Percentiles rank a stretch among this genome's conserved stretches.
These are phyloP conservation scores for Agonopterix heracliana DNA, from an alignment of 2,888 invertebrate species.

Conservation along the genomic window DNA sequence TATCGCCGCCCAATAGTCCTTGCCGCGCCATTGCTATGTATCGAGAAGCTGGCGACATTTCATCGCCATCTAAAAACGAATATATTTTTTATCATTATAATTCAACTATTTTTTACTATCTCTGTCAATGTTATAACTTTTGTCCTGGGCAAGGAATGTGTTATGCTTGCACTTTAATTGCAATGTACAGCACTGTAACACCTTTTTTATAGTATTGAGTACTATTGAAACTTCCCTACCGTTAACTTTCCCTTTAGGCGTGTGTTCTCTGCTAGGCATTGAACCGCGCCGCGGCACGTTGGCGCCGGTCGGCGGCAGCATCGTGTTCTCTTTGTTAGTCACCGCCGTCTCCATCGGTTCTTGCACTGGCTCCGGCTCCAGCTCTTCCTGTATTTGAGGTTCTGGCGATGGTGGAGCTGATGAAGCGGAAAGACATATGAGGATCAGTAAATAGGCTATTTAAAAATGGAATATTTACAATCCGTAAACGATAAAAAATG, in stretches of 20 bases:
- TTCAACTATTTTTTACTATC: neutral
- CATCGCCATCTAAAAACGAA: slow-evolving; percentile 25
- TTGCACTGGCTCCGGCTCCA: neutral
- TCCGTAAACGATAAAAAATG: too few species aligned
- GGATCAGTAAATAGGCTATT: too few species aligned
- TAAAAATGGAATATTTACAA: neutral
- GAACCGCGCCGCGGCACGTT: slow-evolving; percentile 29
- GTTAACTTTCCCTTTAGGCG: slow-evolving; percentile 30
- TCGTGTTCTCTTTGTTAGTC: slow-evolving; percentile 38
- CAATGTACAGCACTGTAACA: too few species aligned
- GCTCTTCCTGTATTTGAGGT: neutral
- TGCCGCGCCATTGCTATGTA: slow-evolving; percentile 72
- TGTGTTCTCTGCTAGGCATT: slow-evolving; percentile 32
- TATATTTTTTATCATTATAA: neutral
- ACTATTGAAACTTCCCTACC: neutral
- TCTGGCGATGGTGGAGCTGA: slow-evolving; percentile 38
- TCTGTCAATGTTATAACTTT: too few species aligned
- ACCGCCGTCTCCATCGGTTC: neutral
- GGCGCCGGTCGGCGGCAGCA: slow-evolving; percentile 37
- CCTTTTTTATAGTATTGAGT: too few species aligned
- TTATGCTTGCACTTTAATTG: too few species aligned
- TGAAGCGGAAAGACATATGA: too few species aligned
- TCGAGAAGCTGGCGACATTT: slow-evolving; percentile 68
- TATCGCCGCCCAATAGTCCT: slow-evolving; percentile 55
- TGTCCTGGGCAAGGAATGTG: too few species aligned